phyloP scores from a whole-genome alignment of 2,113 vertebrate genomes.

The Ptilorrhoa leucosticta region DNA sequence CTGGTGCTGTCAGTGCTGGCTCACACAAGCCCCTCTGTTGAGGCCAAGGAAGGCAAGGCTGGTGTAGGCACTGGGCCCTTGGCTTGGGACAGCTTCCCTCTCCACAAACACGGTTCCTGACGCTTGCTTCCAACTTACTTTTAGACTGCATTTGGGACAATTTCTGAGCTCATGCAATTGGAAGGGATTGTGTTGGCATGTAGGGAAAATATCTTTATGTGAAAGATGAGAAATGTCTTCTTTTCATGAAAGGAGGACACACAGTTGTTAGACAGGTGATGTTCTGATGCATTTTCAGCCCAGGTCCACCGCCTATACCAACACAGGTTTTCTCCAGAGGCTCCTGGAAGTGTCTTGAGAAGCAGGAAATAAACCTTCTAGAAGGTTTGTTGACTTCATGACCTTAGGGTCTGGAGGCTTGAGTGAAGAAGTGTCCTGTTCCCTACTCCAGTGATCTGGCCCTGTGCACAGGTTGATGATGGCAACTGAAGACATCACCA shows the following conservation, averaged over 20 bases:
- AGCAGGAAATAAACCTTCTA: neutral
- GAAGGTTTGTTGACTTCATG: neutral
- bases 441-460: neutral
- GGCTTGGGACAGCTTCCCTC: neutral
- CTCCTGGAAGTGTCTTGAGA: neutral
- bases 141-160: neutral
- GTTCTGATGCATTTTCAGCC: neutral
- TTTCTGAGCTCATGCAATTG: neutral
- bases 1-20: neutral
- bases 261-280: neutral
- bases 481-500: neutral
- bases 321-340: neutral
- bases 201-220: neutral
- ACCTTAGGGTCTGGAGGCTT: neutral
- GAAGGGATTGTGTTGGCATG: neutral
- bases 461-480: neutral
- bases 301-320: neutral
- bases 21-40: rapidly evolving
- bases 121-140: neutral
- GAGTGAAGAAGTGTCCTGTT: neutral
- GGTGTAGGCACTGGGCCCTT: neutral
- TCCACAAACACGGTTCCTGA: neutral
- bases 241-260: neutral
- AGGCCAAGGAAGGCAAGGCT: neutral
- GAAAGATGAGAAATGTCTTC: neutral